phyloP scores from a whole-genome alignment of 2,797 vertebrate species.

The Euthynnus affinis region DNA sequence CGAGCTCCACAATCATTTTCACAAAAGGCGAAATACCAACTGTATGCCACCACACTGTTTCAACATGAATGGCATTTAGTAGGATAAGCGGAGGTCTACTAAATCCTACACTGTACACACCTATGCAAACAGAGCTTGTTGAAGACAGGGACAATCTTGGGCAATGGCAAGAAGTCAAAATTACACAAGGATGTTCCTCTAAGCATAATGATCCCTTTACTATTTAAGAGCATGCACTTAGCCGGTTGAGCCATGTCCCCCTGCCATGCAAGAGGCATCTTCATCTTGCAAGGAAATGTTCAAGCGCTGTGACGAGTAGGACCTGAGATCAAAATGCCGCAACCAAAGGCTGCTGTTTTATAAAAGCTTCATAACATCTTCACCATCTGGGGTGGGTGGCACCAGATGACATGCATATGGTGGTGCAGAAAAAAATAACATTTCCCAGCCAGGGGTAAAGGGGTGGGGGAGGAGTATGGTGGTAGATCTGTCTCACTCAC shows the following conservation, averaged over 20 bases:
- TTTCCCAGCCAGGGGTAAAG: slow-evolving; percentile 69
- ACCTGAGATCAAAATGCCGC: slow-evolving; percentile 49
- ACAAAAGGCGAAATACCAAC: not conserved
- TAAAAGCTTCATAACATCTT: slow-evolving; percentile 56
- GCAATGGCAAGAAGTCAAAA: slow-evolving; percentile 14
- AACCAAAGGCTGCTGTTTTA: slow-evolving; percentile 39
- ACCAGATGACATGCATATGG: slow-evolving; percentile 79
- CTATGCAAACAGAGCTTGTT: slow-evolving; percentile 24
- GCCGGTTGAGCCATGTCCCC: slow-evolving; percentile 52
- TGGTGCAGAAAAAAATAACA: slow-evolving; percentile 73
- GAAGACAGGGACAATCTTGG: not conserved
- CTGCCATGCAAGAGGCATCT: slow-evolving; percentile 75
- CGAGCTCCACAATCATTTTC: not conserved
- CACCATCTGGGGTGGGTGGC: slow-evolving; percentile 68
- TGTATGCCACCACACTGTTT: not conserved
- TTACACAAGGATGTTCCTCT: slow-evolving; percentile 24
- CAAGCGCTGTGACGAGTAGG: slow-evolving; percentile 43
- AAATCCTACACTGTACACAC: slow-evolving; percentile 23
- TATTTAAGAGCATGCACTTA: slow-evolving; percentile 67
- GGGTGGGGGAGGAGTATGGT: slow-evolving; percentile 52
- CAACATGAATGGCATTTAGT: slow-evolving; percentile 11
- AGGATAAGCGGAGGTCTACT: not conserved
- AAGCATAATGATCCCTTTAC: slow-evolving; percentile 35
- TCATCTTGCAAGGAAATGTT: slow-evolving; percentile 58
- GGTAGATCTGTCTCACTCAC: slow-evolving; percentile 76